Percentiles rank a stretch among this genome's conserved stretches.
phyloP scores from a whole-genome alignment of 2,888 invertebrate genomes.

The Stegophylla sp. region DNA sequence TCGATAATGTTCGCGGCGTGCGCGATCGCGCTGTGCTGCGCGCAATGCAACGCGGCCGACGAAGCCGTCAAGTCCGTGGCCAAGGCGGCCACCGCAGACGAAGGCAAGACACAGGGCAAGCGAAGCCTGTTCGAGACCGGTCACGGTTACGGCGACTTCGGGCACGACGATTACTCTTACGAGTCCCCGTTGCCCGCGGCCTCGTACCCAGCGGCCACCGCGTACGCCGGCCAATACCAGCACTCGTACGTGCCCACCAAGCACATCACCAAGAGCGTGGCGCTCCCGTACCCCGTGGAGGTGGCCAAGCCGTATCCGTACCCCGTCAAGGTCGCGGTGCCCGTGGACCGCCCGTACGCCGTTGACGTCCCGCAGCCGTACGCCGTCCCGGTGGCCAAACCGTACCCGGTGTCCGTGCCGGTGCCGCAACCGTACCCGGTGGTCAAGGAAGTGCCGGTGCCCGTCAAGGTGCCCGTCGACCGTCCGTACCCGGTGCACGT shows the following conservation, averaged over 20 bases:
- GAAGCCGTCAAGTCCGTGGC: neutral
- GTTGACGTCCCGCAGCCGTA: conserved; percentile 62
- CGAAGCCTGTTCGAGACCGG: conserved; percentile 66
- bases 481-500: conserved; percentile 62
- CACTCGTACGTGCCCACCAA: conserved; percentile 66
- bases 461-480: conserved; percentile 62
- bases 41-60: neutral
- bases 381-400: conserved; percentile 62
- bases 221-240: conserved; percentile 63
- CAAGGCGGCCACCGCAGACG: conserved; percentile 59
- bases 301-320: conserved; percentile 63
- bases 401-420: conserved; percentile 62
- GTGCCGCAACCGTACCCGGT: conserved; percentile 62
- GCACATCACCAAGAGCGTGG: conserved; percentile 67
- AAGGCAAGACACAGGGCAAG: conserved; percentile 65
- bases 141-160: conserved; percentile 61
- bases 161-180: conserved; percentile 18
- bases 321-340: conserved; percentile 62
- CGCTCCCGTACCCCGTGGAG: conserved; percentile 67
- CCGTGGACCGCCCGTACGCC: conserved; percentile 63
- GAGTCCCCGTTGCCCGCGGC: conserved; percentile 63
- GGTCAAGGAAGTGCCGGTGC: conserved; percentile 61
- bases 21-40: neutral
- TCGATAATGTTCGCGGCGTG: conserved; percentile 9
- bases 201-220: conserved; percentile 61